Conservation (phyloP, 2,113 vertebrate species). For the Aythya baeri region DNA sequence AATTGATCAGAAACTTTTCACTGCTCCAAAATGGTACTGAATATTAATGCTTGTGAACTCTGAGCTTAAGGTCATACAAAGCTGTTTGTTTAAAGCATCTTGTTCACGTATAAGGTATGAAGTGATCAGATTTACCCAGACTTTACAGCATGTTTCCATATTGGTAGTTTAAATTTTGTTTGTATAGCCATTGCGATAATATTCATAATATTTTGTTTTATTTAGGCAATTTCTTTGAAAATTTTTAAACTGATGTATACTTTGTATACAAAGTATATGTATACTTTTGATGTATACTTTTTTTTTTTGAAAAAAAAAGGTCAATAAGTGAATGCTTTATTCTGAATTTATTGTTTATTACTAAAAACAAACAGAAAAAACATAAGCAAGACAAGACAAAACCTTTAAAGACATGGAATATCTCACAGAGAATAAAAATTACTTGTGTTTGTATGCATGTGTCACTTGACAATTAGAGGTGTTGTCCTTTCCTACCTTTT, state of each 20-base stretch:
- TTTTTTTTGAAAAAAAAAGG: background rate
- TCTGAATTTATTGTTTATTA: background rate
- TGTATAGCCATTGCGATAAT: background rate
- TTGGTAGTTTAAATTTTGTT: conserved; percentile 37
- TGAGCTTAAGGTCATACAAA: background rate
- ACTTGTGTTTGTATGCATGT: background rate
- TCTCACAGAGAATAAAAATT: background rate
- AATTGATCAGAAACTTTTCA: background rate
- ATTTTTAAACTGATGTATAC: background rate
- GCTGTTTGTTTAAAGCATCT: background rate
- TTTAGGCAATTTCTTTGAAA: conserved; percentile 41
- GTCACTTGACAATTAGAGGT: background rate
- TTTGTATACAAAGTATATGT: too few species aligned
- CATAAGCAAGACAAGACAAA: background rate
- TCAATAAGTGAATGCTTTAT: background rate
- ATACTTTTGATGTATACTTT: background rate
- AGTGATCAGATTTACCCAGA: background rate
- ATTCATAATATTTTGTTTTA: conserved; percentile 35
- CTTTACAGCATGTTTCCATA: conserved; percentile 13
- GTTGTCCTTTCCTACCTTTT: background rate
- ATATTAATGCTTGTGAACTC: background rate
- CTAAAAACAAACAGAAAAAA: background rate
- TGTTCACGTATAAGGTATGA: background rate
- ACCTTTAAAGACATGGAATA: background rate
- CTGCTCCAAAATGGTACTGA: background rate